Percentiles rank a stretch among this genome's conserved stretches.
Evolutionary conservation across 2,888 invertebrate genomes (phyloP).

Genomic region (Cephus runcator): DNA sequence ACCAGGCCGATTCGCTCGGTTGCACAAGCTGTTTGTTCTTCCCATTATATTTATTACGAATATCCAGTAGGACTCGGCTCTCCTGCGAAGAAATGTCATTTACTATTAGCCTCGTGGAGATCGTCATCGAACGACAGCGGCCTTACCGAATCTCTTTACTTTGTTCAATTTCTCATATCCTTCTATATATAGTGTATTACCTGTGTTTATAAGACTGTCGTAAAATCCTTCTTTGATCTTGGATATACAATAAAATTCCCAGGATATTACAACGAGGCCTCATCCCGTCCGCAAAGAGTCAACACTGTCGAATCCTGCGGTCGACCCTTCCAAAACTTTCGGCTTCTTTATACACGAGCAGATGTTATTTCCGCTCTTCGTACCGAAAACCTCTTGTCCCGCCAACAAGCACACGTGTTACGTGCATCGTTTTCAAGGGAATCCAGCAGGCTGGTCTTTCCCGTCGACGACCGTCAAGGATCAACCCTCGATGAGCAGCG

Average conservation of each 20-base stretch:
- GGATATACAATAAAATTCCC: not conserved
- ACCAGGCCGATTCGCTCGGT: conserved; percentile 27
- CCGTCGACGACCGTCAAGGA: not conserved
- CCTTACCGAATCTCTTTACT: not conserved
- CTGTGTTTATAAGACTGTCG: not conserved
- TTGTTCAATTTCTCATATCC: not conserved
- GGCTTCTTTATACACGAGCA: conserved; percentile 28
- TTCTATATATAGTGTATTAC: not conserved
- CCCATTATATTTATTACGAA: conserved; percentile 23
- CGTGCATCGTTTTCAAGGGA: conserved; percentile 24
- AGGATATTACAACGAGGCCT: not conserved
- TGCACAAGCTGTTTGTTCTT: conserved; percentile 50
- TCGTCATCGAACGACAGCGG: not conserved
- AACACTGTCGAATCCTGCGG: not conserved
- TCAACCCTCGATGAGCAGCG: not conserved
- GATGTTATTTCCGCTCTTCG: conserved; percentile 52
- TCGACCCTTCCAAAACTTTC: conserved; percentile 19
- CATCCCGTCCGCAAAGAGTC: not conserved
- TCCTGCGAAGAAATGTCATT: not conserved
- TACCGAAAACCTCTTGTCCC: not conserved
- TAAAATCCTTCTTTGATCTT: not conserved
- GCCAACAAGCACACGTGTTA: conserved; percentile 30
- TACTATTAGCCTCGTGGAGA: not conserved
- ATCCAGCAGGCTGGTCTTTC: not conserved
- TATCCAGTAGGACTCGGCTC: not conserved